Evolutionary conservation across 2,113 vertebrate genomes (phyloP).

Genomic region (Phylloscopus trochilus): DNA sequence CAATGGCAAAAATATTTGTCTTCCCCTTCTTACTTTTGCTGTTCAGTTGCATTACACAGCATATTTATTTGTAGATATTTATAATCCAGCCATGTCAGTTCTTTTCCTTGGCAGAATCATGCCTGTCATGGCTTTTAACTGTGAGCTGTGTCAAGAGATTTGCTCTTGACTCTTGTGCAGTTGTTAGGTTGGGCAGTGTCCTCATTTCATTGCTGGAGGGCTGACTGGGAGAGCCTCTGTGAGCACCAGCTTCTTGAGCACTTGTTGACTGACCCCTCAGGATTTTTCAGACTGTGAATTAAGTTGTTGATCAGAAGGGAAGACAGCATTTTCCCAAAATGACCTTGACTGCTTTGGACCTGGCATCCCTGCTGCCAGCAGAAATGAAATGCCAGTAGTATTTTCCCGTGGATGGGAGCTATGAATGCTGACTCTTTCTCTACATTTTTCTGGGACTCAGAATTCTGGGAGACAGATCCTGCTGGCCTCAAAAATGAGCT

Average conservation of each 20-base stretch:
- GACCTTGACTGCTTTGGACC: neutral
- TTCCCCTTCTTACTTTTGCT: neutral
- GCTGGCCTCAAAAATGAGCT: neutral
- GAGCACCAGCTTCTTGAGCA: neutral
- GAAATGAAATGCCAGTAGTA: neutral
- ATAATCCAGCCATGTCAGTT: neutral
- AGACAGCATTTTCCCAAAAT: neutral
- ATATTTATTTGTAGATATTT: neutral
- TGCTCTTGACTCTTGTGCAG: neutral
- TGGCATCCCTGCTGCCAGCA: neutral
- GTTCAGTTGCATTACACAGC: neutral
- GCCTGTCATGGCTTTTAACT: neutral
- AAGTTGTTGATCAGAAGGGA: neutral
- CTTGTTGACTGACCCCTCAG: neutral
- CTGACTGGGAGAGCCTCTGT: neutral
- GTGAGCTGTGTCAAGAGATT: neutral
- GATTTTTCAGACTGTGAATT: neutral
- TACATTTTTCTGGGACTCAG: neutral
- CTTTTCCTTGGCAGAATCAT: neutral
- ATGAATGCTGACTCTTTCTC: neutral
- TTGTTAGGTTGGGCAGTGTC: neutral
- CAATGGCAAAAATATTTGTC: neutral
- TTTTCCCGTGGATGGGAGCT: neutral
- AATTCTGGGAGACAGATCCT: neutral
- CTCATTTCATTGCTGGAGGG: neutral